phyloP scores from a whole-genome alignment of 2,888 invertebrate genomes.

The Drosophila austrosaltans region DNA sequence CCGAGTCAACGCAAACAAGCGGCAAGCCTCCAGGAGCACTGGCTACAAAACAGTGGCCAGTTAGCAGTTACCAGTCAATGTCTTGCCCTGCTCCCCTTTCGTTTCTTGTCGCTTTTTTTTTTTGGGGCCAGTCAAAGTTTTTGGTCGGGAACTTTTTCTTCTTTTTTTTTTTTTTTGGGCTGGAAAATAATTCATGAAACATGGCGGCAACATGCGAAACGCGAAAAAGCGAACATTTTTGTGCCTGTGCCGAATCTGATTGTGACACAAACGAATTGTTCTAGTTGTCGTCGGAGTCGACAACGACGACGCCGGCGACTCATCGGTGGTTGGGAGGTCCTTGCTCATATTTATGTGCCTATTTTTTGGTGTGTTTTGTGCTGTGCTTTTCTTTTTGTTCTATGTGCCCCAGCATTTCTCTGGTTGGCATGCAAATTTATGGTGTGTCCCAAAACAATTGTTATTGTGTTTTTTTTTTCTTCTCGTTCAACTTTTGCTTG shows the following conservation, averaged over 20 bases:
- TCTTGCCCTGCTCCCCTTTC: slow-evolving; percentile 44
- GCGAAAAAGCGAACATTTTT: slow-evolving; percentile 73
- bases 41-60: slow-evolving; percentile 27
- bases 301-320: background rate
- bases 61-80: slow-evolving; percentile 48
- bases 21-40: slow-evolving; percentile 30
- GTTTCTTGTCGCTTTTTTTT: slow-evolving; percentile 13
- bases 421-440: slow-evolving; percentile 80
- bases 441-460: slow-evolving; percentile 80
- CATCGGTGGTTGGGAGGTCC: slow-evolving; percentile 10
- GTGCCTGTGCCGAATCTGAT: slow-evolving; percentile 80
- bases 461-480: slow-evolving; percentile 68
- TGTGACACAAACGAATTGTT: slow-evolving; percentile 82
- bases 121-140: slow-evolving; percentile 58
- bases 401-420: slow-evolving; percentile 36
- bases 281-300: slow-evolving; percentile 57
- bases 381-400: slow-evolving; percentile 11
- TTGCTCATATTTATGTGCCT: slow-evolving; percentile 72
- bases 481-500: slow-evolving; percentile 70
- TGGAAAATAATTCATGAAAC: slow-evolving; percentile 80
- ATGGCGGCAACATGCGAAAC: slow-evolving; percentile 75
- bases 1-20: slow-evolving; percentile 52
- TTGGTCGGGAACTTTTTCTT: slow-evolving; percentile 60
- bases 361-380: slow-evolving; percentile 37
- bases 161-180: slow-evolving; percentile 32